Conservation (phyloP, 2,888 invertebrate genomes). For the Agrilus mali region DNA sequence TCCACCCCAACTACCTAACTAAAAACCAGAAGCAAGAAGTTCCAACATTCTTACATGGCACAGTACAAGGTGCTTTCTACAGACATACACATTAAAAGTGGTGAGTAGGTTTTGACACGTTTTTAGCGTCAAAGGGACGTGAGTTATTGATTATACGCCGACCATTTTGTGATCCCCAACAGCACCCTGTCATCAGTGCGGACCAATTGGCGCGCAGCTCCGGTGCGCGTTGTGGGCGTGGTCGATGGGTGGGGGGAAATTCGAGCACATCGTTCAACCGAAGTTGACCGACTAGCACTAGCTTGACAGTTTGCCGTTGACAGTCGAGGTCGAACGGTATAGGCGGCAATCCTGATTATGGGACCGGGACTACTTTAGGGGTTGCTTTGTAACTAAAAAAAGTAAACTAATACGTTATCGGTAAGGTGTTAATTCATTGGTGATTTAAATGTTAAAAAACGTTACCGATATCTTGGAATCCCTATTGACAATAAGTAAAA, state of each 20-base stretch:
- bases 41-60: no score
- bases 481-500: no score
- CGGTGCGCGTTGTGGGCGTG: constrained; percentile 17
- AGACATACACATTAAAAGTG: constrained; percentile 13
- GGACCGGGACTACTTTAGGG: no score
- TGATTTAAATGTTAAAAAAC: no score
- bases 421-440: no score
- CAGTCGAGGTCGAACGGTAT: constrained; percentile 13
- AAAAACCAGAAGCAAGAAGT: no score
- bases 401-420: no score
- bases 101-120: constrained; percentile 23
- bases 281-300: constrained; percentile 16
- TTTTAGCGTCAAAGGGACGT: constrained; percentile 18
- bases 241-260: constrained; percentile 13
- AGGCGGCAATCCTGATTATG: no score
- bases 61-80: no score
- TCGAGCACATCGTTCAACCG: constrained; percentile 17
- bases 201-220: constrained; percentile 21
- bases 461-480: no score
- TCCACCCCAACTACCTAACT: no score
- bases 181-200: constrained; percentile 20
- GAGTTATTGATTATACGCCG: constrained; percentile 31
- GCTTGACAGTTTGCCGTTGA: constrained; percentile 15
- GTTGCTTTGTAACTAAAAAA: neutral
- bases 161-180: constrained; percentile 32